Evolutionary conservation across 2,797 vertebrate genomes (phyloP), one percentile per base, ranked within the genome.

Genomic region (Staurois parvus): DNA sequence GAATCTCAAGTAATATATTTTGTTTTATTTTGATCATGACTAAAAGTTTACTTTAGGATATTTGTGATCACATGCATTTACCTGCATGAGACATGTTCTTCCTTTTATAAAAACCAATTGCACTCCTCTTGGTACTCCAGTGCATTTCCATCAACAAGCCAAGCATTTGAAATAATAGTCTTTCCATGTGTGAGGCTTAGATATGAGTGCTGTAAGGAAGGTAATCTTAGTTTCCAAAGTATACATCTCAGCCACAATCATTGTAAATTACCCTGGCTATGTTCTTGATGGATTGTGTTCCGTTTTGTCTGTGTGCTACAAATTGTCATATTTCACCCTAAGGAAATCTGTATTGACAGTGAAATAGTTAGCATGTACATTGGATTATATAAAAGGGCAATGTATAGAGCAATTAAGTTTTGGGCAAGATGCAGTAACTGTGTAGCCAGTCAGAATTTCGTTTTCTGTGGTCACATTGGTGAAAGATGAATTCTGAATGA

Each of bases 1-100:
- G 34, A 76, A 85, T 26, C 68, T 82, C 40, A 66, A 78, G 19
- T 52, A 85, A 70, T 40, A 59, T 59, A 56, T 72, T 67, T 40
- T 67, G 40, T 64, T 48, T 79, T 80, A 68, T 3, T 32, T 59
- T 64, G n/a, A 4, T 69, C 30, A 80, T 40, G 70, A 34, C 74
- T 32, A 4, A 59, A 29, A 24, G 17, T 79, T 79, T 6, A 13
- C 26, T 72, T 62, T 26, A 67, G 84, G 29, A 17, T 62, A 67
- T 29, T 70, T 68, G 11, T 26, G 30, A n/a, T 59, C 24, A 68
- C 4, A 21, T 59, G 52, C 21, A 59, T 24, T 24, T 59, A 8
- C 52, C 5, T 59, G 52, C 52, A 59, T 59, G 48, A 29, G 42
- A n/a, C 45, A 62, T 7, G 11, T 29, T 62, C 68, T 72, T 59